phyloP scores from a whole-genome alignment of 2,888 invertebrate genomes.

The Drosophila tanythrix region DNA sequence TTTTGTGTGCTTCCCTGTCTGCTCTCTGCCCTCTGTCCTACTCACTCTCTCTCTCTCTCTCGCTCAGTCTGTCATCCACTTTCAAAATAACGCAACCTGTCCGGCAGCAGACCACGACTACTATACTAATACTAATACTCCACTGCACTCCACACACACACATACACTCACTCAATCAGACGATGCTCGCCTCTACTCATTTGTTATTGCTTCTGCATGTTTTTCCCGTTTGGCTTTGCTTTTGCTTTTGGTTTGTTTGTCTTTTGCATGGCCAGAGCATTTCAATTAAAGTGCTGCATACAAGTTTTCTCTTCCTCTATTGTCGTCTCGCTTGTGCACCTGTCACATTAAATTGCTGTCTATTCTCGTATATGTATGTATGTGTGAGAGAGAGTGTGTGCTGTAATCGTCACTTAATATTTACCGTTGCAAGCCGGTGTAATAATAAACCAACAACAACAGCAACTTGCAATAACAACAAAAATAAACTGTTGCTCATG shows the following conservation, averaged over 20 bases:
- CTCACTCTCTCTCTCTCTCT: constrained; percentile 10
- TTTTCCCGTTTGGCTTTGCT: constrained; percentile 34
- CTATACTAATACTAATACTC: background rate
- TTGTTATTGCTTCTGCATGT: constrained; percentile 57
- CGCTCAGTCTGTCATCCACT: constrained; percentile 33
- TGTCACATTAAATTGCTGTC: constrained; percentile 35
- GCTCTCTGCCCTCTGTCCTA: background rate
- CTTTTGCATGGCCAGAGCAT: constrained; percentile 44
- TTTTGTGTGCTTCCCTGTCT: constrained; percentile 17
- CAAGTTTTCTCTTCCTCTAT: constrained; percentile 68
- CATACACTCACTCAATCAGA: constrained; percentile 17
- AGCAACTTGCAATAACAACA: constrained; percentile 18
- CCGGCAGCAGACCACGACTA: constrained; percentile 30
- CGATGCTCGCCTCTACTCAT: constrained; percentile 37
- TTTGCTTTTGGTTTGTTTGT: constrained; percentile 43
- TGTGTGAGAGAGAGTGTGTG: constrained; percentile 34
- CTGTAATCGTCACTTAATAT: constrained; percentile 69
- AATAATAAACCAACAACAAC: constrained; percentile 57
- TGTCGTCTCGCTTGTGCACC: constrained; percentile 53
- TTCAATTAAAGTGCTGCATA: constrained; percentile 73
- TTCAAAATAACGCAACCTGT: constrained; percentile 69
- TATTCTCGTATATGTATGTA: constrained; percentile 15
- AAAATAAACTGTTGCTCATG: constrained; percentile 46
- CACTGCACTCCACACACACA: constrained; percentile 13
- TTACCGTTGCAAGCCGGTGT: constrained; percentile 72